phyloP scores from a whole-genome alignment of 2,113 vertebrate species.

The Vanacampus margaritifer region DNA sequence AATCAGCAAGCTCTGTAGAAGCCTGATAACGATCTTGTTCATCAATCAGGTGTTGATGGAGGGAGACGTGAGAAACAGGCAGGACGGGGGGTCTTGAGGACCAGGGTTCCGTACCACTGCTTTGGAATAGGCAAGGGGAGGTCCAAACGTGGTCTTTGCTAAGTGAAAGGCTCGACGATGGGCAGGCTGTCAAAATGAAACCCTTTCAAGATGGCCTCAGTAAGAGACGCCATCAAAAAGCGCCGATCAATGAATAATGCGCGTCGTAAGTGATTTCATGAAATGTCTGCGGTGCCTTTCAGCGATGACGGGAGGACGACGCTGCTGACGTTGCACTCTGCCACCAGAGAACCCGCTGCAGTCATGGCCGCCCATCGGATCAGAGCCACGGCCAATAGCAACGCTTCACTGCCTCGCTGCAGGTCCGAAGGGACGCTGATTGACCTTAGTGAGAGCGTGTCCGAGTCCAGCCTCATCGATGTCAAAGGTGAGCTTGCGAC shows the following conservation, averaged over 20 bases:
- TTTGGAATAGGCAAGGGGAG: too few relatives aligned
- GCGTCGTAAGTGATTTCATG: not conserved
- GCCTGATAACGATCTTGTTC: too few relatives aligned
- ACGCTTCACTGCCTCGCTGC: constrained; percentile 84
- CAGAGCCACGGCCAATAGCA: constrained; percentile 82
- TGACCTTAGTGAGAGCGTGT: constrained; percentile 80
- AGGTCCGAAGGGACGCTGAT: constrained; percentile 91
- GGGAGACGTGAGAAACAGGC: too few relatives aligned
- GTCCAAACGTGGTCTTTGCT: too few relatives aligned
- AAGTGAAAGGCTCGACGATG: too few relatives aligned
- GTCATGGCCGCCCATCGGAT: constrained; percentile 94
- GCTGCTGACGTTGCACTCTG: constrained; percentile 31
- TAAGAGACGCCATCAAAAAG: not conserved
- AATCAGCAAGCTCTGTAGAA: too few relatives aligned
- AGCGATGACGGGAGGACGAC: constrained; percentile 49
- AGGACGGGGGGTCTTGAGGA: too few relatives aligned
- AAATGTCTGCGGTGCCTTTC: constrained; percentile 24
- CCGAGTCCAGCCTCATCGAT: constrained; percentile 79
- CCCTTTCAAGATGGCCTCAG: too few relatives aligned
- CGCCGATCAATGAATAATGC: not conserved
- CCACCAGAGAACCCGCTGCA: constrained; percentile 4
- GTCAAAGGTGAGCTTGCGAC: constrained; percentile 81
- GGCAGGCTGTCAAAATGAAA: too few relatives aligned
- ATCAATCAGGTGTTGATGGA: too few relatives aligned
- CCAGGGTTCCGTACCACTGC: too few relatives aligned